Conservation (phyloP, 2,113 vertebrate genomes). For the Chionis minor region DNA sequence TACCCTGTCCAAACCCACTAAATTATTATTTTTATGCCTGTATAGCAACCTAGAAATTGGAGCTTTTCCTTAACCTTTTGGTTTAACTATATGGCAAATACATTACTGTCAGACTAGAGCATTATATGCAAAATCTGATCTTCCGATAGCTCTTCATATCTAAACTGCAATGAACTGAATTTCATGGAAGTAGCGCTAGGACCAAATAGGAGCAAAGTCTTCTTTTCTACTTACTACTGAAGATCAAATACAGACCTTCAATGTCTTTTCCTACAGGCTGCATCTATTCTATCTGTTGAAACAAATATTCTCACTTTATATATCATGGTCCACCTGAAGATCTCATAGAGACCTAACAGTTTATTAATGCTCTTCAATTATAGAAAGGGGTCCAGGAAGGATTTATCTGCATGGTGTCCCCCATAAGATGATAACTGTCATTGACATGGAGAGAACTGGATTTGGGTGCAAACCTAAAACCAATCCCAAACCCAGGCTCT, state of each 20-base stretch:
- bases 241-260: not conserved
- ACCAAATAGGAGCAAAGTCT: not conserved
- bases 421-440: too few species aligned
- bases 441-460: not conserved
- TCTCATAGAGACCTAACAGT: not conserved
- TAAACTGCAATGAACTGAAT: not conserved
- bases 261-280: not conserved
- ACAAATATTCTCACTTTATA: not conserved
- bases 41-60: conserved; percentile 16
- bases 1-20: conserved; percentile 8
- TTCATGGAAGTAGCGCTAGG: not conserved
- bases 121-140: conserved; percentile 20
- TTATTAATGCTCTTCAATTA: not conserved
- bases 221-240: not conserved
- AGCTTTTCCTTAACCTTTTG: conserved; percentile 32
- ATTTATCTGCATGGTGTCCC: not conserved
- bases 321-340: not conserved
- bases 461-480: not conserved
- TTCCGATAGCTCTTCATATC: not conserved
- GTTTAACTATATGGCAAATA: conserved; percentile 23
- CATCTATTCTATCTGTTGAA: not conserved
- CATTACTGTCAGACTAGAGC: conserved; percentile 12
- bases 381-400: not conserved
- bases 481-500: not conserved
- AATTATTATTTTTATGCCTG: conserved; percentile 50